Percentiles rank a stretch among this genome's conserved stretches.
Evolutionary conservation across 2,113 vertebrate species (phyloP).

Genomic region (Mastomys natalensis): DNA sequence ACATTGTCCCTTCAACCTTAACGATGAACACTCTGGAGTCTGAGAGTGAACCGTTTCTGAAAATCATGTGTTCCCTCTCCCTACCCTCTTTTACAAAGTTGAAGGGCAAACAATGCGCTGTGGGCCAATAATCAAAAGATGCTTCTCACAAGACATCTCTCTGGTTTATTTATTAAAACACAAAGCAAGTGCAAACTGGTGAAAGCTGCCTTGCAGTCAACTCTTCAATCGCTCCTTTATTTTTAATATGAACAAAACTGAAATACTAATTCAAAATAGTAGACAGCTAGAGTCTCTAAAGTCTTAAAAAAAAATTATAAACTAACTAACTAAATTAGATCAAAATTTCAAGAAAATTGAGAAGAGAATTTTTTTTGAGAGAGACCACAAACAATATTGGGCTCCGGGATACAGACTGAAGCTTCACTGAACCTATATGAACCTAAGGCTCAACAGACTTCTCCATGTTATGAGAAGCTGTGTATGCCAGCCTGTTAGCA

Average conservation of each 20-base stretch:
- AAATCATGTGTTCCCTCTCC: not conserved
- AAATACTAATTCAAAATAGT: not conserved
- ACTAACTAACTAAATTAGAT: not conserved
- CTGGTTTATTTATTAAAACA: not conserved
- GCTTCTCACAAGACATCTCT: not conserved
- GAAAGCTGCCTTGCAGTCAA: not conserved
- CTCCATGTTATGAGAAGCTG: not conserved
- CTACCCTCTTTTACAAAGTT: not conserved
- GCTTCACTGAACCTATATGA: not conserved
- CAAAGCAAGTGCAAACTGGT: not conserved
- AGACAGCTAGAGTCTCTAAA: not conserved
- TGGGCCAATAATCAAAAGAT: conserved; percentile 16
- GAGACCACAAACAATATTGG: too few species aligned
- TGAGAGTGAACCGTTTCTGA: not conserved
- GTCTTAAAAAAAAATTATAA: not conserved
- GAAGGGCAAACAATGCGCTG: not conserved
- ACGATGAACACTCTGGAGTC: not conserved
- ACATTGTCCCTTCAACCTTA: not conserved
- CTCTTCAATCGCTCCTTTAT: not conserved
- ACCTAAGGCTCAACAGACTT: not conserved
- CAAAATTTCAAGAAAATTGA: not conserved
- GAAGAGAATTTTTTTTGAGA: not conserved
- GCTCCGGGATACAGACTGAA: not conserved
- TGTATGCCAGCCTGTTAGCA: too few species aligned
- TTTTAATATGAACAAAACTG: not conserved